Evolutionary conservation across 1,140 invertebrate genomes (phyloP), one percentile per base, ranked within the genome.

Genomic region (Hormaphis cornu): DNA sequence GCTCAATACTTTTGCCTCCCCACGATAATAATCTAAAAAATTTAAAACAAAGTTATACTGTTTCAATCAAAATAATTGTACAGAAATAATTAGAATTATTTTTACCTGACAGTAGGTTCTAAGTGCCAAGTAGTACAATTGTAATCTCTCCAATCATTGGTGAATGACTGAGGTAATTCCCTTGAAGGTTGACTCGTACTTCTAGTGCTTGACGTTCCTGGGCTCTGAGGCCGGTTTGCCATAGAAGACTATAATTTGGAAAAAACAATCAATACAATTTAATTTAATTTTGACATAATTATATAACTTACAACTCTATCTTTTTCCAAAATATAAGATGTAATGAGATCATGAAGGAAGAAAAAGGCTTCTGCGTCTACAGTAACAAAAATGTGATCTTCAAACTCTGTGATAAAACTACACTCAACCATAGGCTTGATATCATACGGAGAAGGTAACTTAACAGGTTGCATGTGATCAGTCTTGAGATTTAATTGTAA

Each of bases 351-450:
- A 78, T 98, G 95, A 44, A 98, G 81, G 78, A 97, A 98, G 79
- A 97, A 93, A 80, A 98, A 97, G 16, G 93, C 92, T 79, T 98
- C 95, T 0, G 95, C 95, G 82, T 97, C 94, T 71, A 97, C 93
- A 2, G 95, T 95, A 69, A 98, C 94, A 79, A 94, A 96, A 74
- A 97, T 98, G 77, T 97, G 95, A 79, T 97, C 94, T 78, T 97
- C 93, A 81, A 98, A 97, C 80, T 98, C 95, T 9, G 95, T 97
- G 30, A 97, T 94, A 78, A 98, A 97, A 79, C 91, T 95, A 81
- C 93, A 97, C 74, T 96, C 89, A 22, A 98, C 93, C 30, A 88
- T 81, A 26, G 94, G 93, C 78, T 92, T 93, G 61, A 85, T 83
- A 76, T 89, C 93, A 90, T 75, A 58, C 58, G 59, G 56, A n/a